phyloP scores from a whole-genome alignment of 2,797 vertebrate species.

The Dromococcyx pavoninus region DNA sequence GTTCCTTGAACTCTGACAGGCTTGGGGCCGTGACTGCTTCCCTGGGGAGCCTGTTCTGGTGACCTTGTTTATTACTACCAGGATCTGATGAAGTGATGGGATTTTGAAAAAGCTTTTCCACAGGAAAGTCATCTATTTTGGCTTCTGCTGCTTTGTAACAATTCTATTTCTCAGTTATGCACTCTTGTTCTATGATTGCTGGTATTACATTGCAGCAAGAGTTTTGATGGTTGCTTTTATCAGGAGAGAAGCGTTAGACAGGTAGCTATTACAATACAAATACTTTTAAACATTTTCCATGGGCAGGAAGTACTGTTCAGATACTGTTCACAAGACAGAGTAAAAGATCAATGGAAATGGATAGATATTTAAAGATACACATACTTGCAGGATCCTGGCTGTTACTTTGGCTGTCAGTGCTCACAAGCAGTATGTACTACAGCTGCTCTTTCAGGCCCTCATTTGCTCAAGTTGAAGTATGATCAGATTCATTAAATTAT shows the following conservation, averaged over 20 bases:
- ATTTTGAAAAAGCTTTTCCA: not conserved
- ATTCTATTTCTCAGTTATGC: not conserved
- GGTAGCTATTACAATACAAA: not conserved
- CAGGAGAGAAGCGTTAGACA: not conserved
- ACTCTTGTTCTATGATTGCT: not conserved
- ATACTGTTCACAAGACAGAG: not conserved
- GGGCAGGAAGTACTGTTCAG: not conserved
- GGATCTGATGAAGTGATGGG: not conserved
- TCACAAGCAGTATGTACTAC: not conserved
- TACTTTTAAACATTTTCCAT: not conserved
- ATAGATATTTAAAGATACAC: not conserved
- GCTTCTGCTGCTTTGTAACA: not conserved
- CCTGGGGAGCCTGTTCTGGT: not conserved
- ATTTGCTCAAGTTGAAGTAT: not conserved
- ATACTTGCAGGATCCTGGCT: accelerated
- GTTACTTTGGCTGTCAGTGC: not conserved
- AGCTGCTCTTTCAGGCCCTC: not conserved
- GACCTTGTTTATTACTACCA: not conserved
- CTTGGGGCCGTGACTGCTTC: too few relatives aligned
- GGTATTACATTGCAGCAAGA: not conserved
- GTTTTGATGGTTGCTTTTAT: not conserved
- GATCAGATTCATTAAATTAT: not conserved
- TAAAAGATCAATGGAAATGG: not conserved
- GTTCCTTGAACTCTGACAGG: not conserved
- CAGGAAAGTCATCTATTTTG: not conserved